A percentile compares a stretch with the other conserved stretches of the same genome.
Evolutionary conservation across 2,113 vertebrate species (phyloP).

Genomic region (Eulacestoma nigropectus): DNA sequence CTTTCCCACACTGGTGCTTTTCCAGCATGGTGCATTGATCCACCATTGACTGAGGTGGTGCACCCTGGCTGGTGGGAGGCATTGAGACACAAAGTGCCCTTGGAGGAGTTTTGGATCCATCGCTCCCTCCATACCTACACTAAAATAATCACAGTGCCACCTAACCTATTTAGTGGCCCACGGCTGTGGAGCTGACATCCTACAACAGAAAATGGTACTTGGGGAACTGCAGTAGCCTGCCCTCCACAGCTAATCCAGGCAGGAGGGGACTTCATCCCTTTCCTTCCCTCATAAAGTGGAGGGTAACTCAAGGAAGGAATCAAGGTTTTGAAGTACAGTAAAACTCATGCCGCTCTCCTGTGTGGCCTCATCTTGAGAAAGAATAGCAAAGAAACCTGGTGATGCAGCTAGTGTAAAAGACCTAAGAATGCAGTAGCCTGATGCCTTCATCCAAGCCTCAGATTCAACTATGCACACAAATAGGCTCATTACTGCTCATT

Average conservation of each 20-base stretch:
- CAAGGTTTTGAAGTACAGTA: background rate
- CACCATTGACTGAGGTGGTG: background rate
- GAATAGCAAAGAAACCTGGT: background rate
- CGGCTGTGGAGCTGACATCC: background rate
- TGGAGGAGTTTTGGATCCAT: background rate
- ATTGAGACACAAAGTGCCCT: background rate
- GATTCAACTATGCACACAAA: background rate
- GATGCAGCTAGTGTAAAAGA: background rate
- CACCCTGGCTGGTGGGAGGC: background rate
- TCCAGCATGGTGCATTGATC: background rate
- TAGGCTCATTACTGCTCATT: background rate
- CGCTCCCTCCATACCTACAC: background rate
- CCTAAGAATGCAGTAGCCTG: background rate
- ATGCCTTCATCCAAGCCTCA: background rate
- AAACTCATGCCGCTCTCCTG: background rate
- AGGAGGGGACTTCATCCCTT: background rate
- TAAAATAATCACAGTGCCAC: background rate
- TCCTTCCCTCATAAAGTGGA: background rate
- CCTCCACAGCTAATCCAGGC: background rate
- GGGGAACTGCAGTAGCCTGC: background rate
- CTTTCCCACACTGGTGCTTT: background rate
- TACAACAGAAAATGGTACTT: background rate
- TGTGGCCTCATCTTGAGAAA: background rate
- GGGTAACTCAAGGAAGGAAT: background rate
- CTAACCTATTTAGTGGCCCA: background rate